These are phyloP conservation scores for Pampus argenteus DNA, from an alignment of 2,797 vertebrate genomes.

Conservation along the genomic window DNA sequence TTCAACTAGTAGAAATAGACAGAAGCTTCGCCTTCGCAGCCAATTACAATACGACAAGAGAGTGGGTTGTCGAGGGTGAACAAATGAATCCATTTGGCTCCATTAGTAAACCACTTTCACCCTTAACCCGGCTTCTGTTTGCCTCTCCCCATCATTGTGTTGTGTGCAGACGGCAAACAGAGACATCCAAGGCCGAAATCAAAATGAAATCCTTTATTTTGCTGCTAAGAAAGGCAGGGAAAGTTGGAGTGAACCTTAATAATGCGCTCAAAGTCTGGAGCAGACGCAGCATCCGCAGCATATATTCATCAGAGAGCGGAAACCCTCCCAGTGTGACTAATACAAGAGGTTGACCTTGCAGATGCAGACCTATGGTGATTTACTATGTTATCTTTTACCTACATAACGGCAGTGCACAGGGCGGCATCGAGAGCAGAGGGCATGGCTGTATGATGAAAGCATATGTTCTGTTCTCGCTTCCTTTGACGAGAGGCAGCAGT, in stretches of 20 bases:
- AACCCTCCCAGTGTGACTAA: neutral
- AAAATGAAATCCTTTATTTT: constrained; percentile 33
- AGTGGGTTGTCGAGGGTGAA: constrained; percentile 34
- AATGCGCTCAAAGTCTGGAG: constrained; percentile 8
- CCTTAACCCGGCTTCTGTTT: constrained; percentile 44
- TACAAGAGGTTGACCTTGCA: constrained; percentile 13
- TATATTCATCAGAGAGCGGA: constrained; percentile 6
- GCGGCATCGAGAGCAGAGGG: neutral
- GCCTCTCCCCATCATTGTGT: constrained; percentile 25
- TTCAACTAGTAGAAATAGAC: constrained; percentile 24
- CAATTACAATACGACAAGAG: constrained; percentile 52
- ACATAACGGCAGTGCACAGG: neutral
- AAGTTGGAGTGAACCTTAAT: neutral
- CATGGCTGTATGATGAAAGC: neutral
- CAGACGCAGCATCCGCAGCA: neutral
- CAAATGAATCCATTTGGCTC: constrained; percentile 63
- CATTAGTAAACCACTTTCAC: constrained; percentile 67
- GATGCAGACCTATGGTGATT: constrained; percentile 20
- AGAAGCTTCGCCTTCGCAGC: constrained; percentile 40
- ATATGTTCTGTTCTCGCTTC: neutral
- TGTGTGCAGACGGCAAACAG: constrained; percentile 39
- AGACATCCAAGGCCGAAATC: constrained; percentile 32
- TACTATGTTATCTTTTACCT: constrained; percentile 12
- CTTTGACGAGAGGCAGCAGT: neutral
- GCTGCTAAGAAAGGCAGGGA: neutral